Evolutionary conservation across 2,113 vertebrate species (phyloP), one percentile per base, ranked within the genome.

Genomic region (Vombatus ursinus): DNA sequence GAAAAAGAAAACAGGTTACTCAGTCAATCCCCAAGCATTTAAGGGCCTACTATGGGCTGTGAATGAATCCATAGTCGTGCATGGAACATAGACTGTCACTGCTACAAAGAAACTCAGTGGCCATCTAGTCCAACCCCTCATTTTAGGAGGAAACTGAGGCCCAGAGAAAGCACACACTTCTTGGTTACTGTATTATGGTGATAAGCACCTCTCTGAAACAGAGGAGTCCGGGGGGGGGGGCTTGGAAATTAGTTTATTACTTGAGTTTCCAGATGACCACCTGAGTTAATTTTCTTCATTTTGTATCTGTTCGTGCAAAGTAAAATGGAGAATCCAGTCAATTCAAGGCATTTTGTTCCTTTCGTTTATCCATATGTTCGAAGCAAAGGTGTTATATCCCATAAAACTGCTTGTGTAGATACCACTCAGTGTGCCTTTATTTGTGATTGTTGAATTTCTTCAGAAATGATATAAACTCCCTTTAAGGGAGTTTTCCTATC

Each of bases 101-200:
- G 16, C 68, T 44, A 19, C 68, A 84, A 22, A 5, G 4, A 7
- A 84, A 77, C 37, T 37, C 37, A n/a, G 5, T 22, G 57, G 28
- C 57, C 68, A 77, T 19, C 37, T 77, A 77, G 37, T n/a, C n/a
- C 31, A 68, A 44, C 16, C 37, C 68, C 37, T 91, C 91, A 93
- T 93, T 93, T 95, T 89, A 89, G 92, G 77, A 92, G 91, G 91
- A 93, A 96, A 61, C 49, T 57, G 22, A 94, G 95, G 37, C 37
- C 37, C 68, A 44, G 68, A 68, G 54, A 57, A 11, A 77, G 37
- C n/a, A 16, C 37, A 19, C 37, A n/a, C 61, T 84, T 84, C 68
- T 84, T 44, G 5, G 2, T 84, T 31, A 44, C 68, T 8, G 16
- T 84, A 19, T 84, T 84, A n/a, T 44, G 68, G 7, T 84, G 19